phyloP scores from a whole-genome alignment of 1,140 invertebrate genomes.

The Druon quercuslanigerum region DNA sequence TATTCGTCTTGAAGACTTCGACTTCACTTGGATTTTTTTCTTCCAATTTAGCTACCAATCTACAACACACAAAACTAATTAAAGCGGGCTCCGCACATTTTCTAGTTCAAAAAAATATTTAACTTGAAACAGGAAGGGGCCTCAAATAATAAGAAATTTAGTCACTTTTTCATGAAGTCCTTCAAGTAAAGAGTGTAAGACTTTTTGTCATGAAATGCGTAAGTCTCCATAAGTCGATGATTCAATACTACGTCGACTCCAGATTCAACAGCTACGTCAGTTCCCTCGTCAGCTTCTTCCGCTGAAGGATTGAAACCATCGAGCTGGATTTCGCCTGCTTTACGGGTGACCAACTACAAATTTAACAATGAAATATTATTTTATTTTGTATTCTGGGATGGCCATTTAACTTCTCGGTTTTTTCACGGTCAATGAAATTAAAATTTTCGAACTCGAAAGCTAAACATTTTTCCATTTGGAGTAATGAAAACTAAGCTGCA shows the following conservation, averaged over 20 bases:
- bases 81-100: background rate
- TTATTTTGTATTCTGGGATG: background rate
- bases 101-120: background rate
- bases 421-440: no score
- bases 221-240: slow-evolving; percentile 91
- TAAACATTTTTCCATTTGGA: no score
- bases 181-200: slow-evolving; percentile 95
- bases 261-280: slow-evolving; percentile 82
- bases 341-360: slow-evolving; percentile 82
- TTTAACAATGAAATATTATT: slow-evolving; percentile 30
- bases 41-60: slow-evolving; percentile 88
- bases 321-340: slow-evolving; percentile 86
- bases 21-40: slow-evolving; percentile 88
- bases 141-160: slow-evolving; percentile 50
- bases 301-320: slow-evolving; percentile 95
- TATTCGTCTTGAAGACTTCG: slow-evolving; percentile 92
- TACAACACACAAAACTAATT: slow-evolving; percentile 68
- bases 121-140: background rate
- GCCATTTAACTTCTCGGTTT: no score
- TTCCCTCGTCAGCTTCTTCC: slow-evolving; percentile 92
- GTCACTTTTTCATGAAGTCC: slow-evolving; percentile 96
- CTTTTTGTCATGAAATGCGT: slow-evolving; percentile 90
- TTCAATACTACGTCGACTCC: slow-evolving; percentile 96
- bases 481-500: no score
- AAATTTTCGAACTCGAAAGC: no score